Evolutionary conservation across 2,797 vertebrate genomes (phyloP), one percentile per base, ranked within the genome.

Genomic region (Gallinago nigripennis): DNA sequence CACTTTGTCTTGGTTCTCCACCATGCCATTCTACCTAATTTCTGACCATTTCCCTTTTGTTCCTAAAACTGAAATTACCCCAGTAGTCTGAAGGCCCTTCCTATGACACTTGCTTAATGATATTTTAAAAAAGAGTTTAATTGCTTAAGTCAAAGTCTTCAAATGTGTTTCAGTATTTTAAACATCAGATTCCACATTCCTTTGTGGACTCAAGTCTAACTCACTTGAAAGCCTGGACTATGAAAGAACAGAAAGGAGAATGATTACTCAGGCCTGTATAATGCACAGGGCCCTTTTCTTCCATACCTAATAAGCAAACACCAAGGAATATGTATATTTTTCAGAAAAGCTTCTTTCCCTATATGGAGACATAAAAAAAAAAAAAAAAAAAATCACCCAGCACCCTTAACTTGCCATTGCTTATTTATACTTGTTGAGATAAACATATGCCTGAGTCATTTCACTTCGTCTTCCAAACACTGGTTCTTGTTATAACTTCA

Each of bases 361-460:
- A 53, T 90, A 86, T 7, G 33, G 51, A 91, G 35, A 86, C 27
- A 35, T 53, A 6, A 18, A 83, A 54, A 19, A 58, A 81, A 0
- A 69, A 57, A 9, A 21, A 63, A 19, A n/a, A 0, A 41, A 51
- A 10, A 46, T 46, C 21, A 21, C 51, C 51, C 57, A 60, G 76
- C 41, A 85, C 64, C 48, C 84, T 87, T 91, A 93, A 91, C 48
- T 82, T 85, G 30, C 57, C 70, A 91, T 68, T 41, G 48, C 63
- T 88, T 92, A 91, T 86, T 92, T 92, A 90, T 65, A 66, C 70
- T 88, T 58, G 43, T 63, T 86, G 82, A 92, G 90, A 93, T 76
- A 92, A 95, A 92, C 35, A 70, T 28, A 82, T 8, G 33, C 72
- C 58, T 33, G 43, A 94, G 48, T 75, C 46, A 86, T 72, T 88